Evolutionary conservation across 1,140 invertebrate species (phyloP), one percentile per base, ranked within the genome.

Genomic region (Aphaenogaster floridana): DNA sequence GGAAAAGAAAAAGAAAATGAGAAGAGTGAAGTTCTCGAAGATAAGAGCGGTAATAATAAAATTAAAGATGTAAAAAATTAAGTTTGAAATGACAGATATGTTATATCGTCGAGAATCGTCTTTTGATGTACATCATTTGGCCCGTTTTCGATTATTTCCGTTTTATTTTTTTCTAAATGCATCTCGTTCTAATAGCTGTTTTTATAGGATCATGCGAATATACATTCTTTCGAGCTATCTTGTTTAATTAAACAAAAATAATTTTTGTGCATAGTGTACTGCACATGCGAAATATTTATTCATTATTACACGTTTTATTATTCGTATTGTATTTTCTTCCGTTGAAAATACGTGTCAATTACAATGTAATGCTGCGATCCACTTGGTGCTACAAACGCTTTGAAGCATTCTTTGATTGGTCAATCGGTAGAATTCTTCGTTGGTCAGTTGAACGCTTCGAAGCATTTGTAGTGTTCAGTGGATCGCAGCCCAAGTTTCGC

Each of bases 1-100:
- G 90, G 74, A 13, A 93, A 93, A 21, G 93, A 95, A 9, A 94
- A 94, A 13, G 94, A 93, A 45, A 93, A 86, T 3, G 92, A 94
- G 21, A 92, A 91, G 13, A 92, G 88, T 45, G 92, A 91, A 2
- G 86, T 86, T 3, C 91, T 93, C 3, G 92, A 92, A 7, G 80
- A 84, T 4, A 93, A 93, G 7, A 89, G 88, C 64, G 88, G 39
- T 45, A 68, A 79, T 69, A 80, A 78, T 21, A 94, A 93, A 66
- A 93, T 92, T 66, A 87, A 61, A 28, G 93, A 94, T 11, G 45
- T 17, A 57, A 11, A 95, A 94, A 91, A 57, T 87, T 34, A 94
- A 94, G 66, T 6, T 77, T 9, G 93, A 95, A 28, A 93, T 93
- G 66, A 36, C 63, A 50, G 91, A 93, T 28, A 92, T 90, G 28